Evolutionary conservation across 1,140 invertebrate species (phyloP).

Genomic region (Arion vulgaris): DNA sequence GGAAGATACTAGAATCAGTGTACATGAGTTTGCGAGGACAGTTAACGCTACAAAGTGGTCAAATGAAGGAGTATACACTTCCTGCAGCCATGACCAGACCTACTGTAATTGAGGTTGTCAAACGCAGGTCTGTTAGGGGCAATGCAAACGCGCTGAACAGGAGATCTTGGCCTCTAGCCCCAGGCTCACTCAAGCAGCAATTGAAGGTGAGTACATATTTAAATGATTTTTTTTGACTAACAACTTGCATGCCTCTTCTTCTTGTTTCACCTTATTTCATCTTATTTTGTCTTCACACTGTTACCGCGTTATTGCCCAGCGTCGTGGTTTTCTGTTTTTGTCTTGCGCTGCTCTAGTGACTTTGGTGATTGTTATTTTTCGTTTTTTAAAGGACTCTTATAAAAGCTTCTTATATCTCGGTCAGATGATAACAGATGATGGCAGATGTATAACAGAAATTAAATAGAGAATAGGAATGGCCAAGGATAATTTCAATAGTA

Average conservation of each 20-base stretch:
- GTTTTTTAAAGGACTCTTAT: no score
- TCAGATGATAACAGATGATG: no score
- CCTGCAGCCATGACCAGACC: neutral
- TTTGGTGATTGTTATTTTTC: no score
- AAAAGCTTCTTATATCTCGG: no score
- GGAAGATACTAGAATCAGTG: neutral
- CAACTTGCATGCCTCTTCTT: neutral
- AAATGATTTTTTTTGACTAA: neutral
- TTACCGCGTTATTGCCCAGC: no score
- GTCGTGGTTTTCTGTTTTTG: no score
- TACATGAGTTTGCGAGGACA: constrained; percentile 7
- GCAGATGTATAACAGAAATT: no score
- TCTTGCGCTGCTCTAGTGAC: no score
- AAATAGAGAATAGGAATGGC: no score
- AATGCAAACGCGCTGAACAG: constrained; percentile 47
- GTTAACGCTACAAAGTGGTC: neutral
- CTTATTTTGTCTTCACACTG: no score
- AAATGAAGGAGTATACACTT: constrained; percentile 5
- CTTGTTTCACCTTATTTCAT: neutral
- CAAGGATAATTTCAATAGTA: no score
- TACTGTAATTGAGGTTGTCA: constrained; percentile 41
- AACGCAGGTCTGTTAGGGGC: constrained; percentile 45
- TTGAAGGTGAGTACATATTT: constrained; percentile 47
- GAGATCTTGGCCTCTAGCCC: constrained; percentile 55
- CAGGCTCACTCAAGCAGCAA: constrained; percentile 36